Percentiles rank a stretch among this genome's conserved stretches.
Conservation (phyloP, 2,888 invertebrate genomes). For the Disparrhopalites patrizii region DNA sequence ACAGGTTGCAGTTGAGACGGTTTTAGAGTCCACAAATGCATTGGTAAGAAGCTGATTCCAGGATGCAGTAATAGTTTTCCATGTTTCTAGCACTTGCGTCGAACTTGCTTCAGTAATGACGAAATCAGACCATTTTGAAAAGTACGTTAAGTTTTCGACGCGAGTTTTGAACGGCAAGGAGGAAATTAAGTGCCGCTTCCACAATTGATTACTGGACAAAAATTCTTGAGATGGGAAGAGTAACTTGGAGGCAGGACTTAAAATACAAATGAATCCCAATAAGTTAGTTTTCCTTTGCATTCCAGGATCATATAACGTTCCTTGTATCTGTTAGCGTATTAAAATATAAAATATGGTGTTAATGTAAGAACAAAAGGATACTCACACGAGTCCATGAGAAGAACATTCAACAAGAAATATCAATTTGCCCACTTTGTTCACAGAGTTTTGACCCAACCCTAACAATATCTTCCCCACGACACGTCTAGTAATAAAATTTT, state of each 20-base stretch:
- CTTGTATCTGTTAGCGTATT: neutral
- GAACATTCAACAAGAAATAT: constrained; percentile 18
- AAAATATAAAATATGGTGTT: neutral
- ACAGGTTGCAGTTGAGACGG: neutral
- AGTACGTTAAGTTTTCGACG: constrained; percentile 3
- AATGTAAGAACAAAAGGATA: constrained; percentile 5
- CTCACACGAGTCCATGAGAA: too few species aligned
- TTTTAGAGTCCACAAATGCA: neutral
- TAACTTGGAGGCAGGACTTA: constrained; percentile 10
- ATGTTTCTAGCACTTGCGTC: neutral
- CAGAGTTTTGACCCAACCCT: constrained; percentile 31
- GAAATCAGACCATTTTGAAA: constrained; percentile 8
- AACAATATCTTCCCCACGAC: constrained; percentile 36
- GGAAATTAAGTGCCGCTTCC: constrained; percentile 32
- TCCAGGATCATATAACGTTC: neutral
- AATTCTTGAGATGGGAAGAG: constrained; percentile 30
- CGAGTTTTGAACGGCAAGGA: constrained; percentile 14
- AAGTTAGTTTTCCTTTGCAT: neutral
- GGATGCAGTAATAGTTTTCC: neutral
- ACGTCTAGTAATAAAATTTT: constrained; percentile 36
- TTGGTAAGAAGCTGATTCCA: constrained; percentile 2
- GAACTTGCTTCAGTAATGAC: neutral
- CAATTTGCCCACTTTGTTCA: constrained; percentile 35
- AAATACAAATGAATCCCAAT: neutral
- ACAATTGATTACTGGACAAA: constrained; percentile 25